phyloP scores from a whole-genome alignment of 2,113 vertebrate genomes.

The Pleuronectes platessa region DNA sequence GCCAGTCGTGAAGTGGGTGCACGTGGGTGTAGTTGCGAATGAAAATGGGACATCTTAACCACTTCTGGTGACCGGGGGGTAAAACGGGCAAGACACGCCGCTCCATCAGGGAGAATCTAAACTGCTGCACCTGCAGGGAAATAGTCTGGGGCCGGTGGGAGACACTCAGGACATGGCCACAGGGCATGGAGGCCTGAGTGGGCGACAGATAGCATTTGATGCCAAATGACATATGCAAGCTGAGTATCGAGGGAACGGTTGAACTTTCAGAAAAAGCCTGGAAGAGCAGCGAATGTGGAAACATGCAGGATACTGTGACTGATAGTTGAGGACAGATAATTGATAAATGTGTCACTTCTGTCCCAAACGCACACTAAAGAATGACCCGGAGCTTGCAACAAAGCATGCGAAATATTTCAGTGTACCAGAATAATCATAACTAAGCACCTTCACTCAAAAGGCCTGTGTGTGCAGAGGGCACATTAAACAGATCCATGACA shows the following conservation, averaged over 20 bases:
- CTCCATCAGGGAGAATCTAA: slow-evolving; percentile 35
- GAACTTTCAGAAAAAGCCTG: slow-evolving; percentile 11
- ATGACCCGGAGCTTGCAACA: slow-evolving; percentile 9
- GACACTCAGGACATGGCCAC: slow-evolving; percentile 26
- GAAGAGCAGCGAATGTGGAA: slow-evolving; percentile 34
- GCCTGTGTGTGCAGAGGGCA: slow-evolving; percentile 51
- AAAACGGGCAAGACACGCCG: slow-evolving; percentile 29
- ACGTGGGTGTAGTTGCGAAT: slow-evolving; percentile 13
- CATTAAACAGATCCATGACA: slow-evolving; percentile 74
- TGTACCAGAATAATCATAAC: slow-evolving; percentile 38
- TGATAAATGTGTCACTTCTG: background rate
- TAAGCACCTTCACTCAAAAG: slow-evolving; percentile 50
- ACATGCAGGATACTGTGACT: background rate
- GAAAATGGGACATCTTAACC: slow-evolving; percentile 39
- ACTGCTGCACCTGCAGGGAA: slow-evolving; percentile 52
- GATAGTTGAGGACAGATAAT: background rate
- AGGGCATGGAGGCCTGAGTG: slow-evolving; percentile 6
- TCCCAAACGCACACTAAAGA: background rate
- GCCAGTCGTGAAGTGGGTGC: slow-evolving; percentile 32
- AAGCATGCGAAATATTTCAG: slow-evolving; percentile 28
- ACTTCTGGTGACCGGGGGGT: slow-evolving; percentile 38
- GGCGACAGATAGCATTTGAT: slow-evolving; percentile 29
- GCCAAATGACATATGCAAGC: slow-evolving; percentile 19
- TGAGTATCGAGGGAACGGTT: slow-evolving; percentile 12
- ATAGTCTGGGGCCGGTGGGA: slow-evolving; percentile 23